Evolutionary conservation across 2,797 vertebrate genomes (phyloP), one percentile per base, ranked within the genome.

Genomic region (Oryzias sinensis): DNA sequence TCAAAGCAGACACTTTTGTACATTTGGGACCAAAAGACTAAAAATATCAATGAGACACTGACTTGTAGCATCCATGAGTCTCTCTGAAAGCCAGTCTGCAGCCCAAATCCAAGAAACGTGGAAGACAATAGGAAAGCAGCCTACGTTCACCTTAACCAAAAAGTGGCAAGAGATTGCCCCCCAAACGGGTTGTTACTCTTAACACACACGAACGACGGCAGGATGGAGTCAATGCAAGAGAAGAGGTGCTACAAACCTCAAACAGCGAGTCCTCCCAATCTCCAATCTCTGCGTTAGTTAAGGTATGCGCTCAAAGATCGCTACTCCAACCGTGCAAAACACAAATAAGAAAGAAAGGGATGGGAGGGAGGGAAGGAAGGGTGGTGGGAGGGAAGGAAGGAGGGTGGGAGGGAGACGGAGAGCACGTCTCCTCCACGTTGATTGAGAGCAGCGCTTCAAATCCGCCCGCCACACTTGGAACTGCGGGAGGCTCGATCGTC

Each of bases 261-360:
- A 56, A 78, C 70, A 63, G 80, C 74, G 73, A 62, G 67, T 77
- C 59, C 54, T 77, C 60, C 76, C 74, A 79, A 82, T 68, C 76
- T 78, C 49, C 72, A 18, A 18, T 18, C 18, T 18, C 18, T 18
- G 18, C 18, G 72, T 59, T 72, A 84, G 79, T 85, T 78, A 74
- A 87, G 79, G 79, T 65, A 70, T 55, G 82, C 81, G 79, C 70
- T 85, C 80, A 61, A 72, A 73, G 72, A 65, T 84, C 78, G 79
- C 79, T 82, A 79, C 79, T 77, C 68, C 74, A 71, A 74, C 59
- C 81, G 86, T 83, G 81, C 79, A 89, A 89, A 90, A 90, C 83
- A 88, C 81, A 89, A 85, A 81, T 85, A 86, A 80, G 86, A 84
- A 77, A 67, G 66, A 29, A 74, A 60, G 68, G 48, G 74, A 52